Base-by-base conservation (phyloP, 1,140 invertebrate genomes). In the Popillia japonica region DNA sequence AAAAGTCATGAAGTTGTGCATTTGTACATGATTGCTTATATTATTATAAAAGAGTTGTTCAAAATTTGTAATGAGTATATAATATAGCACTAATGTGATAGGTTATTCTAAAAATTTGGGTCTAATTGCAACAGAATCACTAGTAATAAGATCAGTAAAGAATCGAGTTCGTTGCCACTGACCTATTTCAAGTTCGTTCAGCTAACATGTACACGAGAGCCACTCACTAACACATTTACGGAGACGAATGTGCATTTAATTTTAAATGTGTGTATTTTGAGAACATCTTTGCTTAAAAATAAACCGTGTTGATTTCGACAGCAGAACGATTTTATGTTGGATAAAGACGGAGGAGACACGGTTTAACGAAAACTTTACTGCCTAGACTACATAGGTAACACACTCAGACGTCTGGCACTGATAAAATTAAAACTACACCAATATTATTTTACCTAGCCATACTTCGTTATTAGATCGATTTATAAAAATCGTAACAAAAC, bases 151-250 rank as follows among this genome's bases (percentile, higher is more conserved):
- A 68, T 68, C 22, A 20, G 20, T 27, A 68, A 68, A 34, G 61
- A 20, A 68, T 14, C 61, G 75, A 76, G 75, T 76, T 76, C 75
- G 75, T 76, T 76, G 75, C 75, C 75, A 76, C 75, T 76, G 75
- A 76, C 75, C 75, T 55, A 76, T 55, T 76, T 76, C 75, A 76
- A 76, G 75, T 76, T 76, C 75, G 75, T 76, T 76, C 41, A 76
- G 75, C 75, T 55, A 55, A 27, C 40, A 76, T 74, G 40, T 44
- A 74, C 72, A 40, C 72, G 72, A 44, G 61, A 68, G 61, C 9
- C 22, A 68, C 61, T 17, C 61, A 68, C 61, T 14, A 68, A 23
- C 61, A 68, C 61, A 68, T 68, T 68, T 68, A 68, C 61, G 22
- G 61, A 34, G 22, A 68, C 61, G 61, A 68, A 68, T 68, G 61